A percentile compares a stretch with the other conserved stretches of the same genome.
phyloP scores from a whole-genome alignment of 2,888 invertebrate genomes.

The Dasypolia templi region DNA sequence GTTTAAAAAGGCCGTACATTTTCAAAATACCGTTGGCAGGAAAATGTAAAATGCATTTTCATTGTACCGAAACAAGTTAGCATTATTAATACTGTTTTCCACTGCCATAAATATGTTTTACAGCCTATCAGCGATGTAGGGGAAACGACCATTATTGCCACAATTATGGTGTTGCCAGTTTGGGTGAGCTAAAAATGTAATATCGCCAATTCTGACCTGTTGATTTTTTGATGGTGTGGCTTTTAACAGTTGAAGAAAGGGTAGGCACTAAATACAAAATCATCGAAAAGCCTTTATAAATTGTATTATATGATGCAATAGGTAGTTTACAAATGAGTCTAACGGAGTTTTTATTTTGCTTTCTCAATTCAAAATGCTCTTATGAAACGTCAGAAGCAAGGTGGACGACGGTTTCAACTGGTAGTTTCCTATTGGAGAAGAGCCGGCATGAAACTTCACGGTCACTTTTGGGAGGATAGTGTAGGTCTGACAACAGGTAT shows the following conservation, averaged over 20 bases:
- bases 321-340: not conserved
- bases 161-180: conserved; percentile 61
- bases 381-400: too few relatives aligned
- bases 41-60: conserved; percentile 25
- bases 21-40: conserved; percentile 13
- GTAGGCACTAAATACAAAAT: not conserved
- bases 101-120: conserved; percentile 65
- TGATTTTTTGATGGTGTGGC: conserved; percentile 36
- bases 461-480: too few relatives aligned
- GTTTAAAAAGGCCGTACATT: not conserved
- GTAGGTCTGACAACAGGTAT: too few relatives aligned
- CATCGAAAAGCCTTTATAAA: not conserved
- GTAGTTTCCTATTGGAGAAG: too few relatives aligned
- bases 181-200: conserved; percentile 46
- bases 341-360: too few relatives aligned
- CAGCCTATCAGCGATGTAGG: conserved; percentile 50
- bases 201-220: conserved; percentile 53
- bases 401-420: too few relatives aligned
- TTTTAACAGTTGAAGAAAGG: not conserved
- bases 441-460: too few relatives aligned
- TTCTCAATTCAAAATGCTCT: too few relatives aligned
- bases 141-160: conserved; percentile 62
- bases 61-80: conserved; percentile 39
- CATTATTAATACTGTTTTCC: conserved; percentile 55
- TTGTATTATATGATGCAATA: too few relatives aligned